These are phyloP conservation scores for Maconellicoccus hirsutus DNA, from an alignment of 1,140 invertebrate species.

Conservation along the genomic window DNA sequence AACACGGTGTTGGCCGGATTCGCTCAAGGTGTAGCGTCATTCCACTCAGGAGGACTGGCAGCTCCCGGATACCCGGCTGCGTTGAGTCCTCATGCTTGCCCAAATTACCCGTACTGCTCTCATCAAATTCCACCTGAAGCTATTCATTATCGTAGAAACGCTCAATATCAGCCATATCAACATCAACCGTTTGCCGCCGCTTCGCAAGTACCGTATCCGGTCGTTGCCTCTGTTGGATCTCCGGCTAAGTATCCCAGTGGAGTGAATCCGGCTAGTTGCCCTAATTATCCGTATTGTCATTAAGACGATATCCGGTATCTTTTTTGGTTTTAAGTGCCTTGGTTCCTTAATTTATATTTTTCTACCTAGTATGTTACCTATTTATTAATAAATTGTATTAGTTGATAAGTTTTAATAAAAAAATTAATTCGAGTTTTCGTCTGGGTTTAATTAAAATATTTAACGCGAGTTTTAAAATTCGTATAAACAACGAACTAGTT, in stretches of 20 bases:
- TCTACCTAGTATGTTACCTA: too few relatives aligned
- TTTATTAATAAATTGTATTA: too few relatives aligned
- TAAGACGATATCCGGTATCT: neutral
- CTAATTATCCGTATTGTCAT: slow-evolving; percentile 43
- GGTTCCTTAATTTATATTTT: too few relatives aligned
- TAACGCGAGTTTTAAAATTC: too few relatives aligned
- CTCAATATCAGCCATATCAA: slow-evolving; percentile 6
- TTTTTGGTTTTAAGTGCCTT: too few relatives aligned
- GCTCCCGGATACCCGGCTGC: slow-evolving; percentile 28
- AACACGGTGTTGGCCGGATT: slow-evolving; percentile 34
- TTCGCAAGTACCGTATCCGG: neutral
- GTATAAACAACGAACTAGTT: too few relatives aligned
- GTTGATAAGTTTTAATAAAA: too few relatives aligned
- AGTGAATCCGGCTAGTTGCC: slow-evolving; percentile 40
- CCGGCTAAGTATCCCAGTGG: slow-evolving; percentile 38
- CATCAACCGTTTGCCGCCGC: slow-evolving; percentile 12
- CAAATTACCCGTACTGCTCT: slow-evolving; percentile 29
- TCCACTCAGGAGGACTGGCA: slow-evolving; percentile 32
- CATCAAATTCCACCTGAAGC: slow-evolving; percentile 25
- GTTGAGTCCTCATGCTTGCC: slow-evolving; percentile 26
- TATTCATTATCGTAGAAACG: neutral
- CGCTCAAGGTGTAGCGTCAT: slow-evolving; percentile 30
- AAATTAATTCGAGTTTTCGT: too few relatives aligned
- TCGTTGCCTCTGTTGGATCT: neutral
- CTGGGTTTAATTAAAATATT: too few relatives aligned